phyloP scores from a whole-genome alignment of 2,797 vertebrate genomes.

The Oreonectes daqikongensis region DNA sequence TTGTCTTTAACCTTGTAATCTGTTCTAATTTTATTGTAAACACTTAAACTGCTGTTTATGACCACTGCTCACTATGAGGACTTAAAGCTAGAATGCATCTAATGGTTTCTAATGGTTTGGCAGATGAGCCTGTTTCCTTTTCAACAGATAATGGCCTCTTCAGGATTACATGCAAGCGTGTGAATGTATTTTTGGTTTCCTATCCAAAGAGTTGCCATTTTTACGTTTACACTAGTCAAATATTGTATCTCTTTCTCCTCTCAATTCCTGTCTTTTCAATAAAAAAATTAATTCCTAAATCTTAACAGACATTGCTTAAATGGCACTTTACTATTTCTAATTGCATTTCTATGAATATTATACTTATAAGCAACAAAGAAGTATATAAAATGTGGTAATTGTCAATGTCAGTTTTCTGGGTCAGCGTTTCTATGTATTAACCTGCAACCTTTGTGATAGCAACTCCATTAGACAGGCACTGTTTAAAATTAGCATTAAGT shows the following conservation, averaged over 20 bases:
- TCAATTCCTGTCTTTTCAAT: not conserved
- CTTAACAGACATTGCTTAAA: too few relatives aligned
- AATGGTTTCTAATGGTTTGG: constrained; percentile 1
- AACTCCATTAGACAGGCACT: not conserved
- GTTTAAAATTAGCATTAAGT: not conserved
- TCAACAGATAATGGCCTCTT: not conserved
- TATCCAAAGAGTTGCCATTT: not conserved
- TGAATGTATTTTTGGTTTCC: not conserved
- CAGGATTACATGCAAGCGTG: not conserved
- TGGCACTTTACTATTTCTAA: too few relatives aligned
- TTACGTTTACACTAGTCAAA: not conserved
- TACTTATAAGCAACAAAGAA: not conserved
- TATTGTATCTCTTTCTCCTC: not conserved
- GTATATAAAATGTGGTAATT: not conserved
- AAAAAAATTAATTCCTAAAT: too few relatives aligned
- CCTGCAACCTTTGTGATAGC: not conserved
- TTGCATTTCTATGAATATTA: not conserved
- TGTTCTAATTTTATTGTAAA: not conserved
- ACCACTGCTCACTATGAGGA: not conserved
- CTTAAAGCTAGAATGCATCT: not conserved
- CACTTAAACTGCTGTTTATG: not conserved
- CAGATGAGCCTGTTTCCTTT: not conserved
- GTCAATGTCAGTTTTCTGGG: not conserved
- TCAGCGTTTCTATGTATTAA: constrained; percentile 11
- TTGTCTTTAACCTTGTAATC: not conserved